Evolutionary conservation across 2,113 vertebrate genomes (phyloP), one percentile per base, ranked within the genome.

Genomic region (Plectropomus leopardus): DNA sequence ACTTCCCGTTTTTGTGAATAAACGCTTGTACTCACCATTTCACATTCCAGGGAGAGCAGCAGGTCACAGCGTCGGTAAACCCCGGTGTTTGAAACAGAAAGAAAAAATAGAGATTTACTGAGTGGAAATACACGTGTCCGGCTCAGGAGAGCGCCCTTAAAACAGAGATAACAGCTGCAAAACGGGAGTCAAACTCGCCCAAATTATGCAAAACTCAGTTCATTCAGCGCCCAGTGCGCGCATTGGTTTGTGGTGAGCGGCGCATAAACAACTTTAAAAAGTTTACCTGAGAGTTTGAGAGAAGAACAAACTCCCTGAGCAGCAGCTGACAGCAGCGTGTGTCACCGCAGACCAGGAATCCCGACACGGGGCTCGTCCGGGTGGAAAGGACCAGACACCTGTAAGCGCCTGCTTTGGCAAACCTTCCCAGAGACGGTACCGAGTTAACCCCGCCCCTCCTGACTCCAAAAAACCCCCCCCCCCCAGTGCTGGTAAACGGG

Each of bases 21-120:
- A 72, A 69, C 0, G 7, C 64, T 30, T 32, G 81, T 55, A 93
- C 93, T 94, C 88, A 94, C 93, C 92, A 54, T 83, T 57, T 81
- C 54, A 83, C 63, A 53, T 24, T 72, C 72, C 83, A 30, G 14
- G 23, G 3, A 26, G 3, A 36, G 72, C 72, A 53, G 71, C 85
- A 53, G 78, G 86, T 84, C 83, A 67, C 76, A 15, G 53, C n/a
- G 54, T 71, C 40, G 63, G 47, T 3, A 45, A 58, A 36, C 32
- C 13, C 85, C 79, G 60, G 63, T 13, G 80, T 48, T 72, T 34
- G n/a, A 26, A 53, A 53, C 48, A 80, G 28, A 72, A 19, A 59
- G 9, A 92, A 21, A 87, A 44, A 85, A 28, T 45, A 50, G 78
- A 78, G 19, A 45, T 51, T 7, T 10, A 69, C 24, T 15, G 32